Conservation (phyloP, 2,888 invertebrate species). For the Xanthorhoe spadicearia region DNA sequence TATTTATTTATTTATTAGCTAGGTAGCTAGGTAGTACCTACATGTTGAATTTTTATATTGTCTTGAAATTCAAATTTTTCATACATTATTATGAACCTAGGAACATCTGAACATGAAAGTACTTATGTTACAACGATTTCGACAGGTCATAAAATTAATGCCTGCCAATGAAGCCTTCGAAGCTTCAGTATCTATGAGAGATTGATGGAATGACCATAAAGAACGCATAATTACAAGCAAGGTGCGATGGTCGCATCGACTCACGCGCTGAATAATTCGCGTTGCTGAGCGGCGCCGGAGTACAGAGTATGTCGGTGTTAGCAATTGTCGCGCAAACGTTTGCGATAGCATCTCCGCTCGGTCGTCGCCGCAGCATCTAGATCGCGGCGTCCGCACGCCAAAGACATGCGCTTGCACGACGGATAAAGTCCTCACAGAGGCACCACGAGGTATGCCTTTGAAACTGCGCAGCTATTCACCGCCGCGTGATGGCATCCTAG, state of each 20-base stretch:
- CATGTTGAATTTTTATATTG: too few species aligned
- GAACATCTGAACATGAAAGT: too few species aligned
- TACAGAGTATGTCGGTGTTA: conserved; percentile 61
- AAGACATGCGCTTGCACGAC: conserved; percentile 74
- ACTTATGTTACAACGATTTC: too few species aligned
- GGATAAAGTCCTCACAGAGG: conserved; percentile 80
- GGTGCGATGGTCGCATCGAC: conserved; percentile 46
- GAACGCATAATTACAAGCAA: conserved; percentile 32
- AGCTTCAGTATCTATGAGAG: not conserved
- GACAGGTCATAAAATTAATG: conserved; percentile 1
- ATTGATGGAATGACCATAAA: conserved; percentile 18
- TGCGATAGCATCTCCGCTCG: conserved; percentile 76
- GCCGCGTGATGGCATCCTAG: conserved; percentile 78
- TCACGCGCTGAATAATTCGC: conserved; percentile 74
- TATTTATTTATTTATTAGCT: too few species aligned
- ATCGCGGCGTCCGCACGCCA: conserved; percentile 75
- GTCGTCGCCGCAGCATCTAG: conserved; percentile 75
- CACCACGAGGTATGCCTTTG: conserved; percentile 76
- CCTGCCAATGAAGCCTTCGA: conserved; percentile 1
- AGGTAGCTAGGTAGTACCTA: too few species aligned
- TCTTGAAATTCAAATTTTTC: too few species aligned
- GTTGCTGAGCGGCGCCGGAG: conserved; percentile 52
- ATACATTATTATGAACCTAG: too few species aligned
- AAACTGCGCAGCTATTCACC: conserved; percentile 61
- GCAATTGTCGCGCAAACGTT: conserved; percentile 79